phyloP scores from a whole-genome alignment of 2,797 vertebrate genomes.

The Channa striata region DNA sequence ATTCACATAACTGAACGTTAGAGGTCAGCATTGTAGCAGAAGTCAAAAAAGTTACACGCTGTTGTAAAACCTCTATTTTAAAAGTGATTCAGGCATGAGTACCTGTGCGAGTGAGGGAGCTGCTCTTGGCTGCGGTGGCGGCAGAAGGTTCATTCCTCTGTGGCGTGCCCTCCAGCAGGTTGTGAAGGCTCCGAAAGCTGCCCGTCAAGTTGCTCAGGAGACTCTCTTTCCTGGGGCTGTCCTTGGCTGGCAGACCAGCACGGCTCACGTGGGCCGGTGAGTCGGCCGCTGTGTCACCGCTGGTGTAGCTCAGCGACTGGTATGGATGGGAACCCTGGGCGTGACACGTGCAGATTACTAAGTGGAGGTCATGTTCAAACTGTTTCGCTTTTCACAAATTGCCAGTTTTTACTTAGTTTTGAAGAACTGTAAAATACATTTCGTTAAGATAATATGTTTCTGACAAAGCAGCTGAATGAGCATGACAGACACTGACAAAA shows the following conservation, averaged over 20 bases:
- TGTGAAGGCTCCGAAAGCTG: constrained; percentile 97
- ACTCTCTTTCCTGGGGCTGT: constrained; percentile 97
- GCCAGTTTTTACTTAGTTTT: not conserved
- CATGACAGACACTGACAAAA: not conserved
- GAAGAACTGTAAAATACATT: constrained; percentile 13
- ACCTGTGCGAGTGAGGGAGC: constrained; percentile 96
- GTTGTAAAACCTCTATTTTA: not conserved
- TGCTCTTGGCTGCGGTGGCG: constrained; percentile 89
- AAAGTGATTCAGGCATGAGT: not conserved
- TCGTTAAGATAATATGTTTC: not conserved
- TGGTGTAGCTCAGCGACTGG: constrained; percentile 98
- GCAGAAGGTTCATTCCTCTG: constrained; percentile 86
- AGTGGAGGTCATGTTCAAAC: constrained; percentile 18
- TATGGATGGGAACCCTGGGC: constrained; percentile 96
- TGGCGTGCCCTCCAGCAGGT: constrained; percentile 94
- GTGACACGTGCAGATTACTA: constrained; percentile 25
- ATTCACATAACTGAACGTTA: constrained; percentile 33
- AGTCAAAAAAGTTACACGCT: not conserved
- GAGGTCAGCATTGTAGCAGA: constrained; percentile 55
- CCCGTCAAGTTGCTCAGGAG: constrained; percentile 97
- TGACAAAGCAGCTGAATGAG: constrained; percentile 11
- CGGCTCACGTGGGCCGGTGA: constrained; percentile 94
- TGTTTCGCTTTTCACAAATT: constrained; percentile 6
- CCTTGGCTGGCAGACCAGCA: constrained; percentile 86
- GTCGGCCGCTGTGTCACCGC: constrained; percentile 96